Evolutionary conservation across 2,113 vertebrate species (phyloP).

Genomic region (Anarhynchus alexandrinus): DNA sequence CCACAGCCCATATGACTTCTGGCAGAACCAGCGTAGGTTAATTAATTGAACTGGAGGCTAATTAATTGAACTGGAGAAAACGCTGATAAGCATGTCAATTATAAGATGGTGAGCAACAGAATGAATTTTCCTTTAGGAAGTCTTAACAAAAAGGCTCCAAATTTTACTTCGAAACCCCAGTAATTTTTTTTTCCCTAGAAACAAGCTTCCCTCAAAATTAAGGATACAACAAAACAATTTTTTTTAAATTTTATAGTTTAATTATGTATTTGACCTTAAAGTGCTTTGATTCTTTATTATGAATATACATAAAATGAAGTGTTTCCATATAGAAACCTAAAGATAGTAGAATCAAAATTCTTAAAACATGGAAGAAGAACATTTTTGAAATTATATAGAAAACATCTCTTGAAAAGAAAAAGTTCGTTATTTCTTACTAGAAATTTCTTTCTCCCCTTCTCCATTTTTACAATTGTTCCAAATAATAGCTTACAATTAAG

Average conservation of each 20-base stretch:
- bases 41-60: slow-evolving; percentile 13
- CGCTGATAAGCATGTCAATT: not conserved
- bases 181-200: not conserved
- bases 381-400: not conserved
- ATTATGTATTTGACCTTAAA: not conserved
- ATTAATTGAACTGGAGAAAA: not conserved
- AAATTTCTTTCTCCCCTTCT: not conserved
- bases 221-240: accelerated
- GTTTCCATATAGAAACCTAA: not conserved
- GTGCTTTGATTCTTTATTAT: not conserved
- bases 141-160: not conserved
- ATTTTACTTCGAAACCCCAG: not conserved
- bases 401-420: not conserved
- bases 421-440: not conserved
- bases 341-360: not conserved
- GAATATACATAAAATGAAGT: not conserved
- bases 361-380: not conserved
- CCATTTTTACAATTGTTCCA: not conserved
- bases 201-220: not conserved
- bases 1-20: not conserved
- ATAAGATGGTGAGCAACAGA: not conserved
- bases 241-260: not conserved
- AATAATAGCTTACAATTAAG: slow-evolving; percentile 18
- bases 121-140: not conserved
- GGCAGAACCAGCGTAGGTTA: not conserved